Percentiles rank a stretch among this genome's conserved stretches.
Evolutionary conservation across 2,888 invertebrate species (phyloP).

Genomic region (Agrilus mali): DNA sequence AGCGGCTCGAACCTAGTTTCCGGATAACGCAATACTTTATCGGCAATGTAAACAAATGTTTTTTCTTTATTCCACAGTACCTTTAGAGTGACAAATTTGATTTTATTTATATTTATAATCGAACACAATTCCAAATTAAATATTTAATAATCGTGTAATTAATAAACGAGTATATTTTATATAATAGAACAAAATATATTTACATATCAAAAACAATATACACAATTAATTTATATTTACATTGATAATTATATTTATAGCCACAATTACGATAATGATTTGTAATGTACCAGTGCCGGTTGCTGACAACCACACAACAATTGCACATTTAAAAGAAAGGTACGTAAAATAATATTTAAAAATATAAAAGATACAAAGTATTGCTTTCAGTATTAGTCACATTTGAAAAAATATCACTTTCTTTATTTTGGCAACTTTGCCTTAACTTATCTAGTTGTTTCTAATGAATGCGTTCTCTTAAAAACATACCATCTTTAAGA

Average conservation of each 20-base stretch:
- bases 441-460: constrained; percentile 3
- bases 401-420: constrained; percentile 56
- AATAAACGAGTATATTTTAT: constrained; percentile 35
- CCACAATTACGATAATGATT: constrained; percentile 27
- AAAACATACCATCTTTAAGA: no score
- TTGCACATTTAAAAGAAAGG: constrained; percentile 29
- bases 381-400: constrained; percentile 66
- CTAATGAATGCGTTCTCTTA: no score
- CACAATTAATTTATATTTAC: constrained; percentile 36
- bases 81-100: no score
- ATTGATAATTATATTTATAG: constrained; percentile 31
- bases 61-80: no score
- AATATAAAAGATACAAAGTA: constrained; percentile 57
- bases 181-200: constrained; percentile 38
- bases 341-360: constrained; percentile 33
- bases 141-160: constrained; percentile 29
- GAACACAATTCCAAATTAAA: no score
- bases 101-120: no score
- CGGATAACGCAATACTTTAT: no score
- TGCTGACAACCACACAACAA: constrained; percentile 29
- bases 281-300: constrained; percentile 27
- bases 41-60: no score
- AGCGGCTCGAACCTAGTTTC: no score
- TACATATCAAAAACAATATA: constrained; percentile 38
- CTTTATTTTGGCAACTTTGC: constrained; percentile 23